Evolutionary conservation across 2,797 vertebrate species (phyloP), one percentile per base, ranked within the genome.

Genomic region (Lacerta viridis): DNA sequence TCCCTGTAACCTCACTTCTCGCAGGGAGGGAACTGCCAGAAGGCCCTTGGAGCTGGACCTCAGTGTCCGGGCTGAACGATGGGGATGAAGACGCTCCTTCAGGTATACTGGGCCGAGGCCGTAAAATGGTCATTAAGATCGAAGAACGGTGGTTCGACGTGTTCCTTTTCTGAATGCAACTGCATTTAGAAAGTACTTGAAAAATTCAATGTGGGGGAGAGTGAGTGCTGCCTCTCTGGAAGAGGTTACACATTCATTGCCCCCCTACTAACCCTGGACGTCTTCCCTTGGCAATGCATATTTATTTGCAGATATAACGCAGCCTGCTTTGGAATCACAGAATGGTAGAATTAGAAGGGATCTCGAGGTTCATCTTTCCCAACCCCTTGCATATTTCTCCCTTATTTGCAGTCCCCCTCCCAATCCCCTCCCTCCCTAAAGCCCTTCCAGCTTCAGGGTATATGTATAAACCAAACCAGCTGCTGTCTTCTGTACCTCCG

Each of bases 171-270:
- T 15, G 43, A 50, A 78, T 27, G 13, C 13, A 4, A 17, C 27
- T 46, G 27, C 39, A 25, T 39, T 75, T 39, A 39, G 41, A 41
- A 75, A 23, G 75, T 7, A 3, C 43, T 15, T 11, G 46, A 75
- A 0, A 3, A 3, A 23, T 1, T 29, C 36, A 27, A 23, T 23
- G 5, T 18, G 20, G 59, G 0, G 41, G 46, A 9, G 25, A 10
- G 23, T 13, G n/a, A 50, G 43, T 5, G 15, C 25, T 50, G 25
- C 1, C 7, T 9, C 23, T 25, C 20, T 43, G 72, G 36, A 36
- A 36, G 33, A 41, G 72, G 20, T 18, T 39, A 7, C 7, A 3
- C 36, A 27, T 39, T 27, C 39, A 5, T 55, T 13, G 9, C 1
- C 3, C 15, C n/a, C 5, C 71, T 36, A 18, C 71, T 20, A 33